phyloP scores from a whole-genome alignment of 2,797 vertebrate species.

The Spheniscus humboldti region DNA sequence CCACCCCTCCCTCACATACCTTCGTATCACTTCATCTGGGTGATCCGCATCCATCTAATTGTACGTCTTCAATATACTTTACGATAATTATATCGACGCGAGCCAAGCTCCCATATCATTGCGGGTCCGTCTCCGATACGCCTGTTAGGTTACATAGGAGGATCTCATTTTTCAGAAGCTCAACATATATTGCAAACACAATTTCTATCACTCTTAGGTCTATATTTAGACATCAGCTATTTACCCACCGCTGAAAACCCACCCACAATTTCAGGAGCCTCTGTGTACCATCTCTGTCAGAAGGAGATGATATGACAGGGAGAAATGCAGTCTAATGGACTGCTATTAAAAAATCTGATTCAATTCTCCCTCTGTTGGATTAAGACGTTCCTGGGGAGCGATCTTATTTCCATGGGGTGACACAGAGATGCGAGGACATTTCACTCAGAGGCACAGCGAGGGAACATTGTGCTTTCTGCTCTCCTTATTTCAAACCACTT shows the following conservation, averaged over 20 bases:
- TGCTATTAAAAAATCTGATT: background rate
- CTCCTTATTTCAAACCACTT: background rate
- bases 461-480: background rate
- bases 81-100: accelerated
- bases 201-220: background rate
- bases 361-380: background rate
- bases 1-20: background rate
- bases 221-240: background rate
- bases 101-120: accelerated
- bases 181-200: background rate
- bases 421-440: background rate
- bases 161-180: background rate
- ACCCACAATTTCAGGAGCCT: background rate
- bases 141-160: background rate
- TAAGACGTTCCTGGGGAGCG: background rate
- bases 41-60: background rate
- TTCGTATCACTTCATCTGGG: background rate
- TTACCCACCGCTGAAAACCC: background rate
- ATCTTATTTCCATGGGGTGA: background rate
- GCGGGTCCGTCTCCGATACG: accelerated
- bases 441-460: background rate
- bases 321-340: background rate
- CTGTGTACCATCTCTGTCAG: background rate
- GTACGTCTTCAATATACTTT: background rate
- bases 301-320: background rate